These are phyloP conservation scores for Muntiacus muntjak DNA, from an alignment of 2,113 vertebrate species.

Conservation along the genomic window DNA sequence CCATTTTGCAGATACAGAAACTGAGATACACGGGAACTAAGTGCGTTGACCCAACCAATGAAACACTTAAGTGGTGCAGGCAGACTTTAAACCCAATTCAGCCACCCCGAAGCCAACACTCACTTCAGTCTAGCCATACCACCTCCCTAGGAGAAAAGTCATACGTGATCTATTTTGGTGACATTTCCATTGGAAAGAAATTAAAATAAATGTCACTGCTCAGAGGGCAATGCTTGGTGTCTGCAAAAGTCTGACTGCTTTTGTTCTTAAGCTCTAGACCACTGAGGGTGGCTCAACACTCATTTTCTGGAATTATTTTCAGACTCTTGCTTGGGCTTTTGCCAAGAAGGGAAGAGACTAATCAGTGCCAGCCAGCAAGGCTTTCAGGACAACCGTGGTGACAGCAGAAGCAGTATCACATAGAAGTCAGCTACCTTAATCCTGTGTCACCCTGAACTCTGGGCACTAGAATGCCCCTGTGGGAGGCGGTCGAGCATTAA, in stretches of 20 bases:
- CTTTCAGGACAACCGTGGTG: background rate
- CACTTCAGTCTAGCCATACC: background rate
- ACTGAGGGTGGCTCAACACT: background rate
- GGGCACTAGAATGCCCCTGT: background rate
- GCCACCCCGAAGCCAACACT: background rate
- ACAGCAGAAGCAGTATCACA: background rate
- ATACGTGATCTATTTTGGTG: slow-evolving; percentile 29
- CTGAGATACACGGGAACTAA: background rate
- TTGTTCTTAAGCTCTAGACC: slow-evolving; percentile 25
- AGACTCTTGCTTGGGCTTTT: background rate
- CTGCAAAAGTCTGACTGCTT: slow-evolving; percentile 39
- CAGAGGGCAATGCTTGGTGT: slow-evolving; percentile 34
- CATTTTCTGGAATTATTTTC: slow-evolving; percentile 27
- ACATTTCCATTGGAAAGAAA: slow-evolving; percentile 40
- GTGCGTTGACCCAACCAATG: background rate
- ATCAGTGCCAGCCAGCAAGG: background rate
- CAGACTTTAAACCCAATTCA: background rate
- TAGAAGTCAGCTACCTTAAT: background rate
- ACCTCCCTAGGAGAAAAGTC: background rate
- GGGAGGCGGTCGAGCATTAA: background rate
- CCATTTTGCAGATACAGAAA: background rate
- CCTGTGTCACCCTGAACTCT: background rate
- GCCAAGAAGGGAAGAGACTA: background rate
- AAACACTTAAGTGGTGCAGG: background rate
- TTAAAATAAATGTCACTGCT: slow-evolving; percentile 64